phyloP scores from a whole-genome alignment of 2,888 invertebrate species.

The Caenorhabditis sulstoni region DNA sequence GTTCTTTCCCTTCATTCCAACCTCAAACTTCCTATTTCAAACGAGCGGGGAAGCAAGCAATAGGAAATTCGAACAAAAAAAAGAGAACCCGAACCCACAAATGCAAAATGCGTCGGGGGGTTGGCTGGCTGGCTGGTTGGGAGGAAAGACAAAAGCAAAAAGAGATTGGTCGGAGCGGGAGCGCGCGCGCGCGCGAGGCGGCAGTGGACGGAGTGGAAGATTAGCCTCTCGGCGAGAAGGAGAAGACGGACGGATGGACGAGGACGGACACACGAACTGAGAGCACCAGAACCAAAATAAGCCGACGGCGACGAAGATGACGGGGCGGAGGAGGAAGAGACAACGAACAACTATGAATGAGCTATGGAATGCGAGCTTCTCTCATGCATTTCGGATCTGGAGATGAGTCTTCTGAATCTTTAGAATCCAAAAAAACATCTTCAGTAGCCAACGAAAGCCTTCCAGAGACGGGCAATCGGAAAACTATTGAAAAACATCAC shows the following conservation, averaged over 20 bases:
- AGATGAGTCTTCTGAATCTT: too few relatives aligned
- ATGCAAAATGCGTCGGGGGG: background rate
- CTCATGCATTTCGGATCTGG: background rate
- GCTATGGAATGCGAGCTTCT: background rate
- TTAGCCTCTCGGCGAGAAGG: constrained; percentile 13
- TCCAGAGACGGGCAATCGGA: too few relatives aligned
- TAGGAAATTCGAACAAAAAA: background rate
- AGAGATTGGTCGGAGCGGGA: constrained; percentile 23
- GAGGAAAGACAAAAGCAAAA: constrained; percentile 2
- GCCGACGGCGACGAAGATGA: background rate
- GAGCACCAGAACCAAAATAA: constrained; percentile 29
- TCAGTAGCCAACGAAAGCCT: too few relatives aligned
- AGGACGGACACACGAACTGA: constrained; percentile 44
- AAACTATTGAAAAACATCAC: too few relatives aligned
- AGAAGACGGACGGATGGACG: constrained; percentile 47
- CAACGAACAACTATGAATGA: background rate
- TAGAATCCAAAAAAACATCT: too few relatives aligned
- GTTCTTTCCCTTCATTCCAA: too few relatives aligned
- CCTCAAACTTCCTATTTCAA: too few relatives aligned
- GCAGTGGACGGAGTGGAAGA: background rate
- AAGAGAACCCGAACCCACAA: too few relatives aligned
- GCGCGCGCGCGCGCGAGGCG: background rate
- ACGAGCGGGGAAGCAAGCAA: too few relatives aligned
- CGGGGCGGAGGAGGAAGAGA: background rate
- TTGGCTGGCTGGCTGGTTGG: background rate